Percentiles rank a stretch among this genome's conserved stretches.
These are phyloP conservation scores for Colius striatus DNA, from an alignment of 2,113 vertebrate genomes.

Conservation along the genomic window DNA sequence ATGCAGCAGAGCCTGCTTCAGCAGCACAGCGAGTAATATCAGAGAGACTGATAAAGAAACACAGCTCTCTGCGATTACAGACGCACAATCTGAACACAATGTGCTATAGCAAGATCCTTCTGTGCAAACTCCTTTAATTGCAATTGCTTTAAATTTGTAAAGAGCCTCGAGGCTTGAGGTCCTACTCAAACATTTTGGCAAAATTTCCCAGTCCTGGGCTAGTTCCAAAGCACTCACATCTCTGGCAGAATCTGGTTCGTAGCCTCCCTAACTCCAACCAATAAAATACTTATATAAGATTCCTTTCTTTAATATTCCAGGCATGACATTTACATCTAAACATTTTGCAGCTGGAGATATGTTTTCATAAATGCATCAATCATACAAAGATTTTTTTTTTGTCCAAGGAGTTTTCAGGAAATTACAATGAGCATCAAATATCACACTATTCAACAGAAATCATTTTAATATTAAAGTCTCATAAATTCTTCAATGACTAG, in stretches of 20 bases:
- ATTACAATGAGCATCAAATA: constrained; percentile 28
- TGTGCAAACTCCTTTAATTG: neutral
- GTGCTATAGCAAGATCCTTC: neutral
- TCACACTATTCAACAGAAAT: neutral
- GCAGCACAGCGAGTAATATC: neutral
- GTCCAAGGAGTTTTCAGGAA: constrained; percentile 43
- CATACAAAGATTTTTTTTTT: constrained; percentile 5
- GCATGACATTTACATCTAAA: neutral
- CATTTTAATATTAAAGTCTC: constrained; percentile 41
- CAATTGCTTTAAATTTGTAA: constrained; percentile 19
- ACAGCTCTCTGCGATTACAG: neutral
- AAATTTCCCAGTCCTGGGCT: neutral
- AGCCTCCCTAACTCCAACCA: neutral
- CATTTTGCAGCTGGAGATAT: neutral
- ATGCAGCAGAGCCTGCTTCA: neutral
- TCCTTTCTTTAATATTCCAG: neutral
- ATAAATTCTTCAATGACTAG: constrained; percentile 2
- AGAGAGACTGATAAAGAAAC: neutral
- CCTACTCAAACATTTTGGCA: constrained; percentile 8
- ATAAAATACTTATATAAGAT: neutral
- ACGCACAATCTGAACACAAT: neutral
- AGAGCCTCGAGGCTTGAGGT: neutral
- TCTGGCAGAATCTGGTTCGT: neutral
- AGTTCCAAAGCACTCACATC: neutral
- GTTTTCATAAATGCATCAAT: neutral